These are phyloP conservation scores for Halotydeus destructor DNA, from an alignment of 1,140 invertebrate species.

Conservation along the genomic window DNA sequence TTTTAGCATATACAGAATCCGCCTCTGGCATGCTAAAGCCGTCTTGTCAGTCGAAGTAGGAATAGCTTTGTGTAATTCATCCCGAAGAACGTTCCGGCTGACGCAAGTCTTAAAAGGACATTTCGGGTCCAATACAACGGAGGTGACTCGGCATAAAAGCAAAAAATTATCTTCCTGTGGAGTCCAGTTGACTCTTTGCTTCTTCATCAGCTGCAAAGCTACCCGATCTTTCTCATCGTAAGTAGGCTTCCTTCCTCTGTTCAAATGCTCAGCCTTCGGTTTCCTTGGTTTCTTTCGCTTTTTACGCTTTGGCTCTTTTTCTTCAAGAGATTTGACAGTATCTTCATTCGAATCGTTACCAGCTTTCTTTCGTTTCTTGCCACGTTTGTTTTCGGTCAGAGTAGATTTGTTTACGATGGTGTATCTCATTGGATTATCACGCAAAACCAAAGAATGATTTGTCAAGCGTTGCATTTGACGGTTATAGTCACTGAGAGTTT, in stretches of 20 bases:
- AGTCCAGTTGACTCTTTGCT: constrained; percentile 28
- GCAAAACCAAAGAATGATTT: too few relatives aligned
- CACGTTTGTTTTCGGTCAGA: background rate
- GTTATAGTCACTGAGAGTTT: background rate
- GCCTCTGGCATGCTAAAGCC: constrained; percentile 39
- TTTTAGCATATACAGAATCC: constrained; percentile 39
- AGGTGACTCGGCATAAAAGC: constrained; percentile 42
- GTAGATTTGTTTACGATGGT: constrained; percentile 1
- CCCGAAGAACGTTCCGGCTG: constrained; percentile 32
- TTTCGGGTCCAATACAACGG: constrained; percentile 36
- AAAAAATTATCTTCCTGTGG: constrained; percentile 25
- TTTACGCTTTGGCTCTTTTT: too few relatives aligned
- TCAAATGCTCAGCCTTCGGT: background rate
- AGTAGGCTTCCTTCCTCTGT: constrained; percentile 21
- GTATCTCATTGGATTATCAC: background rate
- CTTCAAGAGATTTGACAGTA: too few relatives aligned
- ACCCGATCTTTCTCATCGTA: constrained; percentile 43
- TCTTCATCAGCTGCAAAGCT: constrained; percentile 38
- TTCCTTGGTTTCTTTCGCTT: background rate
- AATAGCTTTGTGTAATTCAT: constrained; percentile 35
- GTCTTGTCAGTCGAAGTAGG: constrained; percentile 40
- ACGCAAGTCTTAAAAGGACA: constrained; percentile 27
- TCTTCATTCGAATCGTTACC: background rate
- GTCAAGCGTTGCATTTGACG: background rate
- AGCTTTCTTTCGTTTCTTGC: background rate